A percentile compares a stretch with the other conserved stretches of the same genome.
These are phyloP conservation scores for Moxostoma hubbsi DNA, from an alignment of 2,797 vertebrate species.

Conservation along the genomic window DNA sequence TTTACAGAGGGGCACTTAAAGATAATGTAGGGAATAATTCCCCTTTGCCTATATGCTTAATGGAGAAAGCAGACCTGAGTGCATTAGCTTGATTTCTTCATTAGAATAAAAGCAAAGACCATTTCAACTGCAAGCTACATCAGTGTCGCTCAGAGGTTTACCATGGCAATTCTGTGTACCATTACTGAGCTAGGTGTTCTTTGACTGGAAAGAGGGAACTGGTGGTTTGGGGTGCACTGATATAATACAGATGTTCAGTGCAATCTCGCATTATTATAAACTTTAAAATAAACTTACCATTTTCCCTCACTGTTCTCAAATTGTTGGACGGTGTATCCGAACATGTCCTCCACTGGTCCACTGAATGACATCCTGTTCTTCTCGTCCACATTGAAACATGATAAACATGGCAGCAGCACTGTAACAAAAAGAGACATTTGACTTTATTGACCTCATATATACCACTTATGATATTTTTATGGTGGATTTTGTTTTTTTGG, in stretches of 20 bases:
- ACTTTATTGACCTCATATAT: not conserved
- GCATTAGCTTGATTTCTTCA: slow-evolving; percentile 19
- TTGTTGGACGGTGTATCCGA: slow-evolving; percentile 95
- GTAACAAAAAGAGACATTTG: not conserved
- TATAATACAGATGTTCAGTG: no score
- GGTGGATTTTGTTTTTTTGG: no score
- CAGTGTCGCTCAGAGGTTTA: not conserved
- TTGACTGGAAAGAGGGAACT: not conserved
- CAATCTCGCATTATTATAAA: not conserved
- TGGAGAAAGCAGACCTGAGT: slow-evolving; percentile 20
- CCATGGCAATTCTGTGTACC: not conserved
- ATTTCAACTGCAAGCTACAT: slow-evolving; percentile 15
- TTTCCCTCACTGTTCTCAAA: slow-evolving; percentile 97
- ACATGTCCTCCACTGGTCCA: slow-evolving; percentile 93
- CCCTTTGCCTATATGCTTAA: slow-evolving; percentile 31
- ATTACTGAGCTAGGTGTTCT: not conserved
- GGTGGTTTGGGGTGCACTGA: no score
- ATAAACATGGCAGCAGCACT: slow-evolving; percentile 76
- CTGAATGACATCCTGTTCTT: slow-evolving; percentile 90
- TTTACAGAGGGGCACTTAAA: slow-evolving; percentile 57
- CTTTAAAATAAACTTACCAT: slow-evolving; percentile 80
- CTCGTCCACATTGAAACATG: slow-evolving; percentile 92
- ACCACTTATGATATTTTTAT: no score
- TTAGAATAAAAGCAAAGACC: not conserved
- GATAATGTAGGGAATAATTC: slow-evolving; percentile 14